Evolutionary conservation across 2,888 invertebrate genomes (phyloP), one percentile per base, ranked within the genome.

Genomic region (Agriopis marginaria): DNA sequence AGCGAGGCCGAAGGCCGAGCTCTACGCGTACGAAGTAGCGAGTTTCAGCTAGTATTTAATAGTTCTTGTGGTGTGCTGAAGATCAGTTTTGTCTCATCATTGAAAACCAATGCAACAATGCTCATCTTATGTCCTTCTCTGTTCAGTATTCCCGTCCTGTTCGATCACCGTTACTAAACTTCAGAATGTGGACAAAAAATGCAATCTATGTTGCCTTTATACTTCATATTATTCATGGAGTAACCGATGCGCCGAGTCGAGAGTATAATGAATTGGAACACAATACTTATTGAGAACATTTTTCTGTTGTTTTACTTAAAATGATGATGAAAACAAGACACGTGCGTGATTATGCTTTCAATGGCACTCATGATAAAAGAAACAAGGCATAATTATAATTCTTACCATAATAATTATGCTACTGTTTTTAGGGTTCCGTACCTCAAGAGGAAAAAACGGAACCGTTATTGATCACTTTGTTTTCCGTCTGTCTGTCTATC

Each of bases 151-250:
- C 73, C 81, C 70, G 55, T 83, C 79, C 69, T 75, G 79, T 69
- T 66, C 80, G 74, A 66, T 77, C 77, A 86, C 88, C 89, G 86
- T 87, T 85, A 87, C 87, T 84, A 86, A 88, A 86, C 72, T 76
- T 75, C 72, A 86, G 89, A 90, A 90, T 90, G 88, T 86, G 82
- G 80, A 77, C 84, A 90, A 90, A 89, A 90, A 89, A 84, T 79
- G 75, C 59, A 79, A 78, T 74, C 79, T 83, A 81, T 83, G 82
- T 86, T 87, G 83, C 85, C 82, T 86, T 87, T 81, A 82, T 58
- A 63, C 82, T 86, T 87, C 81, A 82, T 58, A 63, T 58, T 39
- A 23, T 7, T 55, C 39, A 50, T 64, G 47, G 45, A 47, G 45
- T 58, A 23, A 56, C 53, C 44, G 62, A 51, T 53, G 53, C 51